These are phyloP conservation scores for Gopherus flavomarginatus DNA, from an alignment of 2,113 vertebrate genomes.

Conservation along the genomic window DNA sequence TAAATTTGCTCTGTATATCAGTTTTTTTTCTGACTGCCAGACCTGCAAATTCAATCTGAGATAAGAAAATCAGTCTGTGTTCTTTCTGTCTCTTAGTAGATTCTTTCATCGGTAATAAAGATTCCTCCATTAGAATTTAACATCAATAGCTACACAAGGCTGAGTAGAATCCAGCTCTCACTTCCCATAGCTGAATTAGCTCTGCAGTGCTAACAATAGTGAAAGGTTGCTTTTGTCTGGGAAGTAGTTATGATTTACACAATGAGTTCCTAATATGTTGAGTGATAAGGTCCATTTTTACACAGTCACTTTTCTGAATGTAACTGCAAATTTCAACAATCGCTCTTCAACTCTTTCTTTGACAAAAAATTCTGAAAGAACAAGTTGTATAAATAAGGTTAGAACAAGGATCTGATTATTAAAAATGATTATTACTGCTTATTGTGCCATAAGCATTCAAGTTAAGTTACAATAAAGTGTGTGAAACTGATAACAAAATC, in stretches of 20 bases:
- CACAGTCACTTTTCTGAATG: neutral
- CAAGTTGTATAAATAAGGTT: neutral
- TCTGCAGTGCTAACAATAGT: neutral
- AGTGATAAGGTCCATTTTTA: neutral
- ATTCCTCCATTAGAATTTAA: neutral
- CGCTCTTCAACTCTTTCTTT: neutral
- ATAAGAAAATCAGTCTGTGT: neutral
- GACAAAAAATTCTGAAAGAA: neutral
- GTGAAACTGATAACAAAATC: neutral
- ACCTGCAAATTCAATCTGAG: neutral
- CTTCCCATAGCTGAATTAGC: neutral
- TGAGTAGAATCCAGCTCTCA: neutral
- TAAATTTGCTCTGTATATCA: neutral
- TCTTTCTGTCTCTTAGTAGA: neutral
- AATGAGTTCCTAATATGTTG: neutral
- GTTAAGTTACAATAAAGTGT: neutral
- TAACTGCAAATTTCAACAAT: neutral
- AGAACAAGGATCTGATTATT: neutral
- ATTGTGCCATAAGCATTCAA: neutral
- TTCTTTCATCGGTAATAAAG: neutral
- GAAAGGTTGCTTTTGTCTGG: neutral
- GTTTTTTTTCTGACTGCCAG: neutral
- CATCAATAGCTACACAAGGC: neutral
- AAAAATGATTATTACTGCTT: slow-evolving; percentile 7
- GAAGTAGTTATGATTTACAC: neutral